Conservation (phyloP, 2,888 invertebrate species). For the Erebia epiphron region DNA sequence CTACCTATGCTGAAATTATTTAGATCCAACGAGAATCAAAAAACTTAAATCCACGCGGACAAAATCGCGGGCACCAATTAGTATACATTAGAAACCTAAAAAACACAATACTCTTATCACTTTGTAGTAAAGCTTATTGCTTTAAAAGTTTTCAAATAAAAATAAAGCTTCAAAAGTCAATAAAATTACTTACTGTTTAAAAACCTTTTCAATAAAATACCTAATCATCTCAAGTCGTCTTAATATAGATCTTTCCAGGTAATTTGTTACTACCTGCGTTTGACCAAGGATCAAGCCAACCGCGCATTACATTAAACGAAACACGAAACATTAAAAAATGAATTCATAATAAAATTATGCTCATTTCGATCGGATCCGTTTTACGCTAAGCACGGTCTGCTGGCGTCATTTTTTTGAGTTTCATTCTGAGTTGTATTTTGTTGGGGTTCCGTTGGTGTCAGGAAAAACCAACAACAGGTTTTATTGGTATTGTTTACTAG, state of each 20-base stretch:
- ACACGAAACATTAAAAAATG: constrained; percentile 29
- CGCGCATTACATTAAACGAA: constrained; percentile 16
- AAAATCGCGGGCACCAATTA: too few species aligned
- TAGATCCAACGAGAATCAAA: too few species aligned
- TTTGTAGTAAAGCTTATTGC: too few species aligned
- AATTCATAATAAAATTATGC: constrained; percentile 42
- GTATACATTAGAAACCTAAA: too few species aligned
- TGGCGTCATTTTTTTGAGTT: constrained; percentile 13
- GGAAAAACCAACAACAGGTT: background rate
- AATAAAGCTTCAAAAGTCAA: too few species aligned
- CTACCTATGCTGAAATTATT: too few species aligned
- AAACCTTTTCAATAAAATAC: background rate
- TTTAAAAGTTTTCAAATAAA: too few species aligned
- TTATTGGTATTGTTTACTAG: too few species aligned
- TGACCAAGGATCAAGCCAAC: background rate
- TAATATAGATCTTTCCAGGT: constrained; percentile 1
- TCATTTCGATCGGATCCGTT: constrained; percentile 37
- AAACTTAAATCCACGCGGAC: too few species aligned
- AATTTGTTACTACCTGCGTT: background rate
- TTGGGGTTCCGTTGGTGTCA: constrained; percentile 5
- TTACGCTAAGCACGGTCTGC: constrained; percentile 35
- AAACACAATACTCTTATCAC: too few species aligned
- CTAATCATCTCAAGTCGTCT: background rate
- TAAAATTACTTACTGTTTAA: background rate
- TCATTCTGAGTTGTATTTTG: background rate